These are phyloP conservation scores for Bufo gargarizans DNA, from an alignment of 2,113 vertebrate species.

Conservation along the genomic window DNA sequence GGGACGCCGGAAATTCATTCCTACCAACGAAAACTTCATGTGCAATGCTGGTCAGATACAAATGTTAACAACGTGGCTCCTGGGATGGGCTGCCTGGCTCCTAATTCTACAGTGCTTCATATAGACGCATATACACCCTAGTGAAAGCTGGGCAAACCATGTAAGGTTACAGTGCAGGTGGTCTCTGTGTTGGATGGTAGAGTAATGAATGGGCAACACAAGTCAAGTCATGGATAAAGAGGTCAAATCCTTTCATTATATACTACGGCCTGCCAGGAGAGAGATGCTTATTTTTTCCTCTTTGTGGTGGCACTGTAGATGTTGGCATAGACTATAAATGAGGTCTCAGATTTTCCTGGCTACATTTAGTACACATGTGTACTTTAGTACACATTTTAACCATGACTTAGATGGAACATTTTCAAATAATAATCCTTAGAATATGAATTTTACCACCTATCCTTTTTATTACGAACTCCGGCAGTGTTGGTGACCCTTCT, in stretches of 20 bases:
- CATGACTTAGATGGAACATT: not conserved
- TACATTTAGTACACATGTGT: not conserved
- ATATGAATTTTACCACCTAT: not conserved
- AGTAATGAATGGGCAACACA: not conserved
- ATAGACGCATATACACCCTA: no score
- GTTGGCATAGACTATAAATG: not conserved
- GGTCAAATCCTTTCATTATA: not conserved
- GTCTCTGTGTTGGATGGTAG: not conserved
- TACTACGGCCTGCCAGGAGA: not conserved
- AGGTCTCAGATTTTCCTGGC: not conserved
- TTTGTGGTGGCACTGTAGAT: not conserved
- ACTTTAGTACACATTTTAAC: slow-evolving; percentile 7
- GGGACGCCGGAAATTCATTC: slow-evolving; percentile 17
- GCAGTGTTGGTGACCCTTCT: not conserved
- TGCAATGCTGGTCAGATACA: not conserved
- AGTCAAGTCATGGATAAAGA: not conserved
- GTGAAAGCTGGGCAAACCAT: no score
- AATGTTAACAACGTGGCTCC: not conserved
- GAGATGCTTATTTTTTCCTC: not conserved
- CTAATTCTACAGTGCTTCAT: no score
- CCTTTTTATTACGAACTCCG: not conserved
- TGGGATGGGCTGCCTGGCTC: not conserved
- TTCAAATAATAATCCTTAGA: not conserved
- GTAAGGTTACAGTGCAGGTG: not conserved
- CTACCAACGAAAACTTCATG: not conserved